Percentiles rank a stretch among this genome's conserved stretches.
Conservation (phyloP, 2,888 invertebrate genomes). For the Scaptodrosophila latifasciaeformis region DNA sequence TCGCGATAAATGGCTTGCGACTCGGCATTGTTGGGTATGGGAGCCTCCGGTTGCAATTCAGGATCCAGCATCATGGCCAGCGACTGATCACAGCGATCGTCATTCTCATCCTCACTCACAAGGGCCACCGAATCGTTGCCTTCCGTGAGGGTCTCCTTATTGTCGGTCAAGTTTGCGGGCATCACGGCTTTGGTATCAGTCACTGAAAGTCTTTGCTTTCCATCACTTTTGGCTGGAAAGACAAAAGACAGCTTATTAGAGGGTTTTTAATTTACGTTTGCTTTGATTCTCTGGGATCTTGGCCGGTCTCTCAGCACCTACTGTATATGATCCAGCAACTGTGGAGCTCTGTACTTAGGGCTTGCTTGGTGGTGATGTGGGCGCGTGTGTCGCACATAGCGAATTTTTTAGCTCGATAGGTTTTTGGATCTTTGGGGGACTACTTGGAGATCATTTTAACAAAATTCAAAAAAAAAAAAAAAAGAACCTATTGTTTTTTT, state of each 20-base stretch:
- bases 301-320: conserved; percentile 69
- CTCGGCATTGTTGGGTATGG: conserved; percentile 84
- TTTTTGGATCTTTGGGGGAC: too few species aligned
- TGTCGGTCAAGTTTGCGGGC: conserved; percentile 46
- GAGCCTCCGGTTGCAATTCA: conserved; percentile 86
- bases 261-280: too few species aligned
- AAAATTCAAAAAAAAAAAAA: too few species aligned
- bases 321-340: conserved; percentile 87
- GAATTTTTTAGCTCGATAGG: conserved; percentile 5
- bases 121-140: conserved; percentile 51
- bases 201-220: conserved; percentile 72
- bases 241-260: not conserved
- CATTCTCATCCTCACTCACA: conserved; percentile 44
- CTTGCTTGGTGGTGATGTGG: conserved; percentile 80
- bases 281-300: not conserved
- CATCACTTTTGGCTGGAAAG: conserved; percentile 73
- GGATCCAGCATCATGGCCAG: conserved; percentile 86
- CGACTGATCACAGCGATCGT: conserved; percentile 73
- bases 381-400: conserved; percentile 79
- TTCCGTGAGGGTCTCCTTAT: conserved; percentile 23
- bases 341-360: conserved; percentile 79
- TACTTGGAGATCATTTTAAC: too few species aligned
- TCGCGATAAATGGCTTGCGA: conserved; percentile 91
- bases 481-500: not conserved
- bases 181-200: conserved; percentile 73